phyloP scores from a whole-genome alignment of 2,888 invertebrate genomes.

The Nomada fabriciana region DNA sequence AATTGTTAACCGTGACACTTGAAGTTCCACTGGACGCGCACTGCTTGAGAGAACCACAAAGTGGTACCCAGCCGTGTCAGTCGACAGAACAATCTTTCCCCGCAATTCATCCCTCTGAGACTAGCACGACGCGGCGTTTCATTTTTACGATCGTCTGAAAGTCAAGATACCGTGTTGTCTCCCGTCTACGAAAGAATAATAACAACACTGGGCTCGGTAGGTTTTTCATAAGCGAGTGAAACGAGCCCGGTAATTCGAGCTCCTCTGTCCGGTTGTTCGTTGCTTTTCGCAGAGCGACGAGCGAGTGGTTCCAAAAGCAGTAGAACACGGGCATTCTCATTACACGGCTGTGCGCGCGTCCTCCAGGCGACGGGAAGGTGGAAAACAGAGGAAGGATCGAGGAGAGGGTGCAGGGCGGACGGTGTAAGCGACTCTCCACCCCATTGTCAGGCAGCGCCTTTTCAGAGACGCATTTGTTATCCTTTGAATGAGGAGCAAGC shows the following conservation, averaged over 20 bases:
- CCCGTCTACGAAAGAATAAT: background rate
- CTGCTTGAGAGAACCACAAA: background rate
- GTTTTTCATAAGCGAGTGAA: conserved; percentile 17
- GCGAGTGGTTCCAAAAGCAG: conserved; percentile 28
- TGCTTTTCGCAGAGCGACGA: conserved; percentile 33
- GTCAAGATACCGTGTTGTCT: conserved; percentile 9
- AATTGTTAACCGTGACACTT: no score
- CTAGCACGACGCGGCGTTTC: background rate
- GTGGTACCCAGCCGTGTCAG: background rate
- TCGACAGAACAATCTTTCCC: background rate
- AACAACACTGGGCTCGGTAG: background rate
- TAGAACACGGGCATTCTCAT: conserved; percentile 65
- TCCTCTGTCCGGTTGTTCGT: conserved; percentile 17
- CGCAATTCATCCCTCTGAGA: background rate
- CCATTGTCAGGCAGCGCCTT: conserved; percentile 79
- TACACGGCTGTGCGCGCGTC: conserved; percentile 60
- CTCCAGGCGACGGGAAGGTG: conserved; percentile 48
- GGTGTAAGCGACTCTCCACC: conserved; percentile 82
- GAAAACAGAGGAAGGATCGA: conserved; percentile 24
- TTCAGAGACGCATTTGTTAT: conserved; percentile 83
- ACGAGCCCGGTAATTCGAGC: conserved; percentile 30
- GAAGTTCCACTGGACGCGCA: background rate
- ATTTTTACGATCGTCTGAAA: background rate
- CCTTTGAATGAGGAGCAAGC: conserved; percentile 83
- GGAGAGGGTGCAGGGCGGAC: conserved; percentile 61